These are phyloP conservation scores for Oxytorus armatus DNA, from an alignment of 2,888 invertebrate species.

Conservation along the genomic window DNA sequence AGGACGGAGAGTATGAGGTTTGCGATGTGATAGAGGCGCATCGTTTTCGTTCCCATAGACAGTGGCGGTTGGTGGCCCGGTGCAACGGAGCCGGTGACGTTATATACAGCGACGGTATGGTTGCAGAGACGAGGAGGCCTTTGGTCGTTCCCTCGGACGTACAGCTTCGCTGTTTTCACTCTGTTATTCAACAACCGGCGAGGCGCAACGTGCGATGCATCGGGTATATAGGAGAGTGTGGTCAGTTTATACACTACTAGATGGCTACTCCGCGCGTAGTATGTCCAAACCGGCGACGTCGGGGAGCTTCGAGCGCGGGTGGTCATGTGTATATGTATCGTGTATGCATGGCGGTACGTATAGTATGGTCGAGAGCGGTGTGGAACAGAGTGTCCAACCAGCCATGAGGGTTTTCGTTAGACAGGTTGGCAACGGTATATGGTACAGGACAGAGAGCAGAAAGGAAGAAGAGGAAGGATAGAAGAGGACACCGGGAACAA, in stretches of 20 bases:
- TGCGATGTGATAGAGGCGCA: conserved; percentile 60
- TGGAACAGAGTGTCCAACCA: conserved; percentile 54
- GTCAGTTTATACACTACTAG: conserved; percentile 80
- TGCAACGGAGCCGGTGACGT: conserved; percentile 50
- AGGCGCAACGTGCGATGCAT: conserved; percentile 75
- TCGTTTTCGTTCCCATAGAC: conserved; percentile 55
- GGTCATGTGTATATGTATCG: neutral
- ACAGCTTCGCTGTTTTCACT: conserved; percentile 79
- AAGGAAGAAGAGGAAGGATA: conserved; percentile 20
- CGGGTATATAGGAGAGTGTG: conserved; percentile 73
- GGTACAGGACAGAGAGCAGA: conserved; percentile 20
- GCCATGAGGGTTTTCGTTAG: conserved; percentile 56
- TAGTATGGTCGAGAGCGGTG: conserved; percentile 39
- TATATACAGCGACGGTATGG: conserved; percentile 6
- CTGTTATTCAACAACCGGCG: conserved; percentile 79
- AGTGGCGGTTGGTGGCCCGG: conserved; percentile 46
- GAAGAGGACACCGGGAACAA: conserved; percentile 19
- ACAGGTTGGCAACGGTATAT: conserved; percentile 50
- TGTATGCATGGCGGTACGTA: conserved; percentile 8
- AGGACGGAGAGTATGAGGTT: conserved; percentile 52
- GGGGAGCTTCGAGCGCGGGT: conserved; percentile 26
- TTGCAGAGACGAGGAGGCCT: conserved; percentile 72
- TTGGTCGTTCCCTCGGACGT: conserved; percentile 76
- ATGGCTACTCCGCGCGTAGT: conserved; percentile 67
- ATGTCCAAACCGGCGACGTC: conserved; percentile 31